Evolutionary conservation across 2,888 invertebrate genomes (phyloP).

Genomic region (Icerya purchasi): DNA sequence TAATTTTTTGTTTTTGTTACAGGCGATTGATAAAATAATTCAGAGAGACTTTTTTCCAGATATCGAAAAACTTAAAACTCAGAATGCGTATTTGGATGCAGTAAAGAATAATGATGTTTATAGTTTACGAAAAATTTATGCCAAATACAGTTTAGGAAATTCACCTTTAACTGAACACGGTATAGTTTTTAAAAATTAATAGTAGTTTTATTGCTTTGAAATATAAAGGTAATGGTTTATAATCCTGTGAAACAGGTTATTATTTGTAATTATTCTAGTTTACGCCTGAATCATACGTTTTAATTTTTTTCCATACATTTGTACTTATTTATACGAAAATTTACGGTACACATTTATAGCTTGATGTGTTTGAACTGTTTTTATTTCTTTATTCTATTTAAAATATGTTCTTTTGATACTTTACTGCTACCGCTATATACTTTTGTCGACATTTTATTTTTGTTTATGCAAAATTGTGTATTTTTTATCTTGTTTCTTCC

Average conservation of each 20-base stretch:
- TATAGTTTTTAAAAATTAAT: background rate
- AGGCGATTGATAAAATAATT: constrained; percentile 83
- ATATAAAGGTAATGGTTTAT: background rate
- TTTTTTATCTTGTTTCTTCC: too few species aligned
- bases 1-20: constrained; percentile 19
- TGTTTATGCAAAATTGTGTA: too few species aligned
- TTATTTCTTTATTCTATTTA: too few species aligned
- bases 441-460: too few species aligned
- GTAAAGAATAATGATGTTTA: constrained; percentile 70
- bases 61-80: constrained; percentile 70
- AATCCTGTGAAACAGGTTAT: background rate
- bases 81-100: constrained; percentile 81
- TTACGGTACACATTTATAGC: too few species aligned
- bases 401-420: too few species aligned
- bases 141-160: constrained; percentile 56
- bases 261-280: too few species aligned
- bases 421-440: too few species aligned
- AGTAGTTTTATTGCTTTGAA: background rate
- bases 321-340: too few species aligned
- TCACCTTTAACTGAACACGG: background rate
- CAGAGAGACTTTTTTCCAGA: constrained; percentile 96
- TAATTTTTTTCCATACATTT: too few species aligned
- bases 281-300: background rate
- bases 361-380: too few species aligned
- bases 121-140: constrained; percentile 63